Evolutionary conservation across 2,113 vertebrate genomes (phyloP), one percentile per base, ranked within the genome.

Genomic region (Halcyon senegalensis): DNA sequence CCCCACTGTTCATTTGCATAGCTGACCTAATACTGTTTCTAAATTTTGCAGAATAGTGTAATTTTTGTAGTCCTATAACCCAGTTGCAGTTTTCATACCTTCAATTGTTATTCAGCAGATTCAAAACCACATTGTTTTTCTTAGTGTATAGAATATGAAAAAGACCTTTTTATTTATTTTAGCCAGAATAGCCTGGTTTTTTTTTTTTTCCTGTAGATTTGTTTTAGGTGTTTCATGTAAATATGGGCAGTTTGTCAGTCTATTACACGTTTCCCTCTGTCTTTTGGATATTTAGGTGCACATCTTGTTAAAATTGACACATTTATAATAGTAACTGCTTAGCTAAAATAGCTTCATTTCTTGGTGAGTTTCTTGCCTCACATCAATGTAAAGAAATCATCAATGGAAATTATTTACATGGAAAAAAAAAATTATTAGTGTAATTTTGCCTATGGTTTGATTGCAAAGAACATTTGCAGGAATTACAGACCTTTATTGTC

Each of bases 291-390:
- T 85, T 93, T 83, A 85, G 31, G 48, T 60, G 62, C 39, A 46
- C 60, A 7, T 83, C n/a, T 80, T 35, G 64, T 60, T 85, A 79
- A 56, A 82, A 73, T n/a, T 8, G 11, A 30, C 12, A 78, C 13
- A 55, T 23, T 67, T 25, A 37, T 67, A 75, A 18, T 48, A 60
- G 17, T 90, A 85, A 41, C 18, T n/a, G 21, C 50, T 75, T 83
- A 83, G 41, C 31, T 92, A 83, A 90, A 91, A 76, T 60, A 86
- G 19, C 44, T 77, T 64, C 2, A 59, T 92, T 87, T 88, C 59
- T 77, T 76, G 11, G 7, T 80, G 53, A 90, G 31, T 58, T 92
- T 84, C 28, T 89, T 90, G 27, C 63, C 50, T 92, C 53, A 44
- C 41, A 67, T 63, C 0, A 48, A 17, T 88, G 77, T 59, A 44